Evolutionary conservation across 2,113 vertebrate species (phyloP), one percentile per base, ranked within the genome.

Genomic region (Oreochromis niloticus): DNA sequence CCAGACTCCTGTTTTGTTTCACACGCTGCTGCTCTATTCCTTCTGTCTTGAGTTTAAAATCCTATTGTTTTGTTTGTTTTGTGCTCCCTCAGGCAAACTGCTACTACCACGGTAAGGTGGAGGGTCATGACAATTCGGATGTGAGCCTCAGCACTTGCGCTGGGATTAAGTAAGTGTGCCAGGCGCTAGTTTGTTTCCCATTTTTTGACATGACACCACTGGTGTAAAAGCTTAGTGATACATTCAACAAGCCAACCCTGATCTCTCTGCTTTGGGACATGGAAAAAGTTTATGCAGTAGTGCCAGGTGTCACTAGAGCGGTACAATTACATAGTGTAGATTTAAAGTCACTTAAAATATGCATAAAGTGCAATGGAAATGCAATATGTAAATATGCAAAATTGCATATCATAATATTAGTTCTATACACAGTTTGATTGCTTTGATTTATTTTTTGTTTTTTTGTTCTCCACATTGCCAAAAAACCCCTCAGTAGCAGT

Each of bases 61-160:
- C 7, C 17, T 78, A 13, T 52, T 32, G 24, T 80, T 75, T 86
- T 56, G 54, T 22, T 92, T 63, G 27, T 68, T 71, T 83, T 91
- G 16, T 90, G 57, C 81, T 71, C 85, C 87, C 79, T 39, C 91
- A 97, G 97, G 91, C 88, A 55, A 96, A 97, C 93, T 97, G 97
- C 93, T 97, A 96, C 91, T 97, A 97, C 93, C 97, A 97, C 11
- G 97, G 97, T 8, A 91, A 94, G 80, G 97, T 97, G 83, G 92
- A 95, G 88, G 96, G 94, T 30, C 93, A 90, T 4, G 75, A 17
- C 34, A 48, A 87, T 81, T 97, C 97, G 1, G 96, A 96, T 7
- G 95, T 96, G 88, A 96, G 91, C 91, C 94, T 97, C 90, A 97
- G 96, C 80, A 95, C 95, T 61, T 97, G 97, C 19, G 57, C 93